Percentiles rank a stretch among this genome's conserved stretches.
Evolutionary conservation across 2,888 invertebrate species (phyloP).

Genomic region (Labia minor): DNA sequence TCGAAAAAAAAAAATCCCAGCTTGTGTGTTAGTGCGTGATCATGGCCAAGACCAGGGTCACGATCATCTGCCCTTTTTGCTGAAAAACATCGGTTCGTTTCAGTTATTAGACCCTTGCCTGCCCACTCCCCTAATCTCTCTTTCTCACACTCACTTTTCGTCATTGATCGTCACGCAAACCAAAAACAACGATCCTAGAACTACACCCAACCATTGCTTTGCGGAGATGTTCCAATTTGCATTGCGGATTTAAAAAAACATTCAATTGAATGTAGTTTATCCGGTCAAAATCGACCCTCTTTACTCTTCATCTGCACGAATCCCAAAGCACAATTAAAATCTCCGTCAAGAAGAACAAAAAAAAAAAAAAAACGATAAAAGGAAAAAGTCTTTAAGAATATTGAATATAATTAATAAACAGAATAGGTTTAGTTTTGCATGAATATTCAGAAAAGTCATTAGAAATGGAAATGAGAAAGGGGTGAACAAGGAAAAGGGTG

Average conservation of each 20-base stretch:
- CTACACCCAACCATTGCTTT: background rate
- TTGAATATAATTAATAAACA: too few relatives aligned
- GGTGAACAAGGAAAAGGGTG: too few relatives aligned
- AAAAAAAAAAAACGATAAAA: too few relatives aligned
- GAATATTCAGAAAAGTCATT: too few relatives aligned
- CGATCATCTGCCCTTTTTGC: background rate
- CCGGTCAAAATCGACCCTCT: background rate
- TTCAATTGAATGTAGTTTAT: background rate
- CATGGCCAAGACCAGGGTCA: background rate
- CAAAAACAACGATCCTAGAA: background rate
- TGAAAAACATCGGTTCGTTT: background rate
- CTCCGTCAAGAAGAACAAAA: too few relatives aligned
- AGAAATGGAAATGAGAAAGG: too few relatives aligned
- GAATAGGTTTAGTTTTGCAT: too few relatives aligned
- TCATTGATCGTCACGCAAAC: slow-evolving; percentile 4
- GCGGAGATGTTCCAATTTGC: slow-evolving; percentile 5
- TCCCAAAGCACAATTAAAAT: too few relatives aligned
- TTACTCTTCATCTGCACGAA: too few relatives aligned
- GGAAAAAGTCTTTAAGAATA: too few relatives aligned
- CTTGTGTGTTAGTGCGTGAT: background rate
- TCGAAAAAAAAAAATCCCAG: background rate
- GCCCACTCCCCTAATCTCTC: background rate
- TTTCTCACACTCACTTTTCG: background rate
- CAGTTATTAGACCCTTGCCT: background rate
- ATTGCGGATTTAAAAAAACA: background rate